Percentiles rank a stretch among this genome's conserved stretches.
phyloP scores from a whole-genome alignment of 2,797 vertebrate species.

The Hylomyscus alleni region DNA sequence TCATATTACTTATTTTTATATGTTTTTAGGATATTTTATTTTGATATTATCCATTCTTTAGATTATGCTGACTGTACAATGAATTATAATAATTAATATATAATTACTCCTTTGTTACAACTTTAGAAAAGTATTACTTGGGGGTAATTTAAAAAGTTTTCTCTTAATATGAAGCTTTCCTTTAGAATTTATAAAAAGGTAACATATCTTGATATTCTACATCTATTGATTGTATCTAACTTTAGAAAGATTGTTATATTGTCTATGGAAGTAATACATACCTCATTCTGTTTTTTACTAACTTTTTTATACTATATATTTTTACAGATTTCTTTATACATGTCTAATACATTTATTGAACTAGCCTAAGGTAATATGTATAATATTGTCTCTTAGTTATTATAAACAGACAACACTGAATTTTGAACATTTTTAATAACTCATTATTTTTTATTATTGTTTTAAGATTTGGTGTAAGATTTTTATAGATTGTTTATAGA shows the following conservation, averaged over 20 bases:
- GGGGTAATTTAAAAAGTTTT: not conserved
- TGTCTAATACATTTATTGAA: not conserved
- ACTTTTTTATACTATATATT: not conserved
- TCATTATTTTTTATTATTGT: not conserved
- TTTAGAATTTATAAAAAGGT: conserved; percentile 4
- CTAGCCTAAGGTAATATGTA: not conserved
- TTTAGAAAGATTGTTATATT: conserved; percentile 30
- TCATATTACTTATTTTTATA: not conserved
- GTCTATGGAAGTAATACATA: not conserved
- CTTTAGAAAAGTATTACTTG: conserved; percentile 42
- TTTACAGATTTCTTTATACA: not conserved
- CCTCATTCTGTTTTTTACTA: not conserved
- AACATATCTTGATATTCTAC: not conserved
- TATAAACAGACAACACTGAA: conserved; percentile 18
- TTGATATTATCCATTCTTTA: not conserved
- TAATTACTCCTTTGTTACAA: not conserved
- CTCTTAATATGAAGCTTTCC: not conserved
- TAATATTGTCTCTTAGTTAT: not conserved
- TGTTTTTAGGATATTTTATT: not conserved
- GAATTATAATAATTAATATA: conserved; percentile 45
- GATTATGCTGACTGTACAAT: conserved; percentile 2
- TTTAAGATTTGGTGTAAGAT: not conserved
- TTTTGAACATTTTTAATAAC: not conserved
- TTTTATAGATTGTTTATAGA: not conserved
- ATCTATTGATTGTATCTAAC: conserved; percentile 1